These are phyloP conservation scores for Tipula helvola DNA, from an alignment of 2,888 invertebrate species.

Conservation along the genomic window DNA sequence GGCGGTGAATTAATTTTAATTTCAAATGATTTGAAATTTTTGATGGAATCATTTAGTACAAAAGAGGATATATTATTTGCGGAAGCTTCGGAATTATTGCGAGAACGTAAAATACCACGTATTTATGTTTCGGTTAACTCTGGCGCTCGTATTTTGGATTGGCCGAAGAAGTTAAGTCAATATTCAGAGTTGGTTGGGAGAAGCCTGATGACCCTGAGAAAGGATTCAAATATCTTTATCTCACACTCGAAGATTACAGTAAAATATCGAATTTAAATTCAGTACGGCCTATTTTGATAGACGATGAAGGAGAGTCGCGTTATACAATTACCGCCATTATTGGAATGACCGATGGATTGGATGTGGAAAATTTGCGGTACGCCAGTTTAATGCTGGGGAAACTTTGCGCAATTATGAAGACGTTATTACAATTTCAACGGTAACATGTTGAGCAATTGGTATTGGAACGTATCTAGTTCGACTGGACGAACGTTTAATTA, in stretches of 20 bases:
- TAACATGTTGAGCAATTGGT: constrained; percentile 94
- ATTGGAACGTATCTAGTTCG: constrained; percentile 96
- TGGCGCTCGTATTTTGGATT: constrained; percentile 95
- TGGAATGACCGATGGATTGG: constrained; percentile 87
- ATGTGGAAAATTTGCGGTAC: constrained; percentile 88
- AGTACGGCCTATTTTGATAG: constrained; percentile 78
- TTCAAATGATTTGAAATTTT: constrained; percentile 92
- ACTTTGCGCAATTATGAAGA: constrained; percentile 92
- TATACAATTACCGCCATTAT: constrained; percentile 92
- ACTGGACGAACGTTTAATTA: constrained; percentile 76
- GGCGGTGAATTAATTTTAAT: constrained; percentile 90
- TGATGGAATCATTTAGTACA: constrained; percentile 93
- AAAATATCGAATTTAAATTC: constrained; percentile 66
- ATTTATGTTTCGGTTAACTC: constrained; percentile 92
- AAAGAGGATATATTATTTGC: constrained; percentile 84
- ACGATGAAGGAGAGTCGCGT: constrained; percentile 80
- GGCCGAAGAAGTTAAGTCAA: constrained; percentile 88
- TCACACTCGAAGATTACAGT: constrained; percentile 83
- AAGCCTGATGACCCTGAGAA: constrained; percentile 83
- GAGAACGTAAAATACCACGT: constrained; percentile 74
- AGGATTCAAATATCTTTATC: constrained; percentile 88
- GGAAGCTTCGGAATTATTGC: constrained; percentile 74
- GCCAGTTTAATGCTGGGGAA: constrained; percentile 95
- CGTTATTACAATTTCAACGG: constrained; percentile 91
- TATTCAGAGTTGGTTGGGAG: constrained; percentile 86